phyloP scores from a whole-genome alignment of 2,797 vertebrate species.

The Thripadectes ignobilis region DNA sequence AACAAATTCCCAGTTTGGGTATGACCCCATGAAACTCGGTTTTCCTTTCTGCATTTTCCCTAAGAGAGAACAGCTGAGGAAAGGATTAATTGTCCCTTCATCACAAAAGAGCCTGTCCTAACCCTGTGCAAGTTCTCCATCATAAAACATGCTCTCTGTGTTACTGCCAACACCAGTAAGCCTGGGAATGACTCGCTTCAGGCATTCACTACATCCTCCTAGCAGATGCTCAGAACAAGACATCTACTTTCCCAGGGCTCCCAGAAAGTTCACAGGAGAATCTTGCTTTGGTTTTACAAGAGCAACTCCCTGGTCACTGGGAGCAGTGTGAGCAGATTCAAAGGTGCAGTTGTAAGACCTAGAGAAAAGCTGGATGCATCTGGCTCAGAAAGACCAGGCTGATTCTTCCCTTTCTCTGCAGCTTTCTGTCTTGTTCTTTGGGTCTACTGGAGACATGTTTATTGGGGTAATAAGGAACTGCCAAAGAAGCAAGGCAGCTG shows the following conservation, averaged over 20 bases:
- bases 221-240: background rate
- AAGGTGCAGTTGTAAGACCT: background rate
- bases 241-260: background rate
- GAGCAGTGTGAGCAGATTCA: background rate
- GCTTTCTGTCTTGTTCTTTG: background rate
- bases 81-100: background rate
- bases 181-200: background rate
- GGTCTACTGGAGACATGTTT: background rate
- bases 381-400: background rate
- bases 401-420: slow-evolving; percentile 8
- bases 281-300: background rate
- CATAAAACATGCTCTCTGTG: background rate
- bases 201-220: background rate
- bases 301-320: background rate
- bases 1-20: background rate
- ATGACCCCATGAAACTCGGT: background rate
- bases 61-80: background rate
- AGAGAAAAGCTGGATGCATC: background rate
- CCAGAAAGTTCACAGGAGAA: background rate
- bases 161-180: background rate
- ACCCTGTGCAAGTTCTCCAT: background rate
- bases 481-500: background rate
- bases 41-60: background rate
- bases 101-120: background rate
- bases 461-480: background rate